phyloP scores from a whole-genome alignment of 1,140 invertebrate genomes.

The Acyrthosiphon pisum region DNA sequence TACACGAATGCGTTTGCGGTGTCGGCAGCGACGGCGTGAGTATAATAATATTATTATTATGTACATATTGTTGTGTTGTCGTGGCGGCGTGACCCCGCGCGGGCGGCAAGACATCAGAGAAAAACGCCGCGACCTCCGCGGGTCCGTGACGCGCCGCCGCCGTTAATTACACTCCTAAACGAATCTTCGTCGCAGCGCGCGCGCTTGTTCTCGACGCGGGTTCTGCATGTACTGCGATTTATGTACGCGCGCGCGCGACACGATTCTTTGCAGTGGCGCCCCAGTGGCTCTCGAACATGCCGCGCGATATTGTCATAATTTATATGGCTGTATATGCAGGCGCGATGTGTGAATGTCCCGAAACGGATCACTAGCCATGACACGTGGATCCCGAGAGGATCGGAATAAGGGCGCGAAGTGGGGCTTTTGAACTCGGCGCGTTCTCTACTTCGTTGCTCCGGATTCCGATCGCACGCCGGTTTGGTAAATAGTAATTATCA shows the following conservation, averaged over 20 bases:
- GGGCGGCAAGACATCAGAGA: neutral
- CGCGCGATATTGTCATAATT: neutral
- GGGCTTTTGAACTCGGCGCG: neutral
- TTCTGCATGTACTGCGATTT: neutral
- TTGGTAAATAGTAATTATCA: neutral
- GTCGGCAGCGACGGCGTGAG: neutral
- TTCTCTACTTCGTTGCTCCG: neutral
- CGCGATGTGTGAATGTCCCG: neutral
- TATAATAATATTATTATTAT: neutral
- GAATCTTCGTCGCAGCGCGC: neutral
- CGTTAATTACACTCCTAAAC: slow-evolving; percentile 3
- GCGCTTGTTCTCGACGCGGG: neutral
- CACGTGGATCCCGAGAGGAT: neutral
- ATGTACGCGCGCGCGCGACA: neutral
- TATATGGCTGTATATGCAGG: neutral
- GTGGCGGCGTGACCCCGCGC: neutral
- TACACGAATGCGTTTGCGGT: neutral
- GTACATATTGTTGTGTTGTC: neutral
- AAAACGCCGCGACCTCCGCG: neutral
- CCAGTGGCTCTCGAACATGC: neutral
- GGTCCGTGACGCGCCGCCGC: neutral
- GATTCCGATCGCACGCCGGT: neutral
- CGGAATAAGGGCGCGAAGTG: neutral
- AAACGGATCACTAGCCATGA: neutral
- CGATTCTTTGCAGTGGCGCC: neutral